Evolutionary conservation across 2,113 vertebrate species (phyloP), one percentile per base, ranked within the genome.

Genomic region (Tragelaphus buxtoni): DNA sequence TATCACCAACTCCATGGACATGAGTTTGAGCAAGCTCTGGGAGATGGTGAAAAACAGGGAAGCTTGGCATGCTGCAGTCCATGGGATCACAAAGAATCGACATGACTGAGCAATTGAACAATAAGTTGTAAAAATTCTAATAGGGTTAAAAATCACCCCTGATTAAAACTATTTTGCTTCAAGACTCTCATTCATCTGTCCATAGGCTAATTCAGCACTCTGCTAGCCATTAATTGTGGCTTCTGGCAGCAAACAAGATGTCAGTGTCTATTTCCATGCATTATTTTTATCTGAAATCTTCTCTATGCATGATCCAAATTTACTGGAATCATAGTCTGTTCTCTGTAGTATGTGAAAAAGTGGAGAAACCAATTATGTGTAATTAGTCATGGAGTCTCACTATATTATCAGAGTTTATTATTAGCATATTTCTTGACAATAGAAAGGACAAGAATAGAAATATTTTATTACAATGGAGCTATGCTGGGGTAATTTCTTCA

Each of bases 231-330:
- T 77, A 53, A 7, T 12, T 56, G 30, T 65, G 53, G 56, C 42
- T 94, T 96, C 81, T 56, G 30, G 49, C 1, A 32, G 30, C 72
- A 91, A 55, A 77, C 32, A 49, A 93, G 51, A 65, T 51, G 63
- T 91, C 89, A 88, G 18, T 45, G 35, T 94, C 35, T 60, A 81
- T 88, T 96, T 91, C 30, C 49, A 65, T 20, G 16, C 26, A 85
- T 60, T 55, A 51, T 30, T 93, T 96, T 90, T 56, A 58, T 84
- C 42, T 35, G 9, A 93, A 93, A 82, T 88, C 18, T 95, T 97
- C 96, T 95, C 32, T 92, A 65, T 88, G 49, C 95, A 79, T 53
- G 61, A 93, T 96, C 45, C 76, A 94, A 69, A 96, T 85, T 83
- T 90, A 55, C 65, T 53, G 65, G 13, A 92, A 93, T 90, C 28